Conservation (phyloP, 2,113 vertebrate species). For the Sarotherodon lohbergeri region DNA sequence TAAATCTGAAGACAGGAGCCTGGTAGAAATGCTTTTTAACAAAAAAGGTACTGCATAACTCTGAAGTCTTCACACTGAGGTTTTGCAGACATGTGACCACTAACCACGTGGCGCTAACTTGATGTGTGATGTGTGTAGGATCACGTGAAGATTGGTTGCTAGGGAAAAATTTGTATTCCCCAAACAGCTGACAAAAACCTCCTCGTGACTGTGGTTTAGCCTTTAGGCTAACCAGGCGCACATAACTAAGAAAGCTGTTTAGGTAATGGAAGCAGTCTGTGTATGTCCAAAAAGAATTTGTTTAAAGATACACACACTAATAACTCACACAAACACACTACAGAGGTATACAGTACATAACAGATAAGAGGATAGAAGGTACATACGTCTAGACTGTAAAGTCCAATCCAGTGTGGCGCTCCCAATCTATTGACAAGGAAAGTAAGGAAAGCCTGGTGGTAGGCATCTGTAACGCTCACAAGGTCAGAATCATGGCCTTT, state of each 20-base stretch:
- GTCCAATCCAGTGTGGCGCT: conserved; percentile 86
- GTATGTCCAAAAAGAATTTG: neutral
- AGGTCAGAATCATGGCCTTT: conserved; percentile 73
- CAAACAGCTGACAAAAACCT: neutral
- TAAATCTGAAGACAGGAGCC: neutral
- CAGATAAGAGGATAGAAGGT: neutral
- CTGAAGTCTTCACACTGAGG: neutral
- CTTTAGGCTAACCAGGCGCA: neutral
- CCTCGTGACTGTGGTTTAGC: neutral
- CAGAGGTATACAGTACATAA: neutral
- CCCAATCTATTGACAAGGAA: conserved; percentile 81
- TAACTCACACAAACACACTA: neutral
- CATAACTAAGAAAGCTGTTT: neutral
- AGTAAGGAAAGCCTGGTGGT: conserved; percentile 91
- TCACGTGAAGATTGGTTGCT: neutral
- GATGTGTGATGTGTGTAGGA: neutral
- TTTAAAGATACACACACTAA: neutral
- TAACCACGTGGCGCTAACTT: neutral
- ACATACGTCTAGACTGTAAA: conserved; percentile 84
- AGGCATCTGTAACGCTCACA: conserved; percentile 85
- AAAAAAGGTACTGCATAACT: neutral
- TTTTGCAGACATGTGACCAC: neutral
- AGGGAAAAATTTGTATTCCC: neutral
- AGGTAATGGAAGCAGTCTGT: neutral
- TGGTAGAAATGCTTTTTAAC: neutral